Evolutionary conservation across 1,140 invertebrate species (phyloP).

Genomic region (Meloidogyne floridensis): DNA sequence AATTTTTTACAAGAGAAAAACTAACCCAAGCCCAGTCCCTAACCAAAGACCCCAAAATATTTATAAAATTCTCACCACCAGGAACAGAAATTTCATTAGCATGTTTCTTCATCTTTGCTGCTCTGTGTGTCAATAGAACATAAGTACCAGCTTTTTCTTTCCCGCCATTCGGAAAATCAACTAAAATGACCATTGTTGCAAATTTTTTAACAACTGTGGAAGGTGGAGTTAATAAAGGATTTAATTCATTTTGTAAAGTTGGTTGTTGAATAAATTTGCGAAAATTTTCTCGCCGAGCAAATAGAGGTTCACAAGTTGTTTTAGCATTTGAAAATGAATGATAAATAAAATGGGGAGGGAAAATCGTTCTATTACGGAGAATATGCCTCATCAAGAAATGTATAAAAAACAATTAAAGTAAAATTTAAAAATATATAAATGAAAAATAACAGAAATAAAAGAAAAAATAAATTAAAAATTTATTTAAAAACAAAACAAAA

Average conservation of each 20-base stretch:
- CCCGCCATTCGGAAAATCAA: not conserved
- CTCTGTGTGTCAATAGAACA: conserved; percentile 24
- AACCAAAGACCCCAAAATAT: not conserved
- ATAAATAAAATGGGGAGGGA: not conserved
- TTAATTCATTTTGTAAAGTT: conserved; percentile 5
- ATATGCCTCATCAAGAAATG: not conserved
- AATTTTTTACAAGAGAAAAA: too few relatives aligned
- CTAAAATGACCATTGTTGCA: conserved; percentile 1
- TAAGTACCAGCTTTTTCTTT: conserved; percentile 7
- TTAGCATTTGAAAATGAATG: not conserved
- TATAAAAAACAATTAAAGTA: not conserved
- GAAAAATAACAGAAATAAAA: not conserved
- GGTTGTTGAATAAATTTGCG: not conserved
- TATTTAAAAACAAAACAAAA: not conserved
- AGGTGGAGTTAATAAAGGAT: not conserved
- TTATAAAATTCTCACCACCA: conserved; percentile 8
- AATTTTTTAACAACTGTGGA: not conserved
- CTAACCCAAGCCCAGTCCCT: too few relatives aligned
- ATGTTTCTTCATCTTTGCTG: conserved; percentile 17
- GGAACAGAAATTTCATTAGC: conserved; percentile 32
- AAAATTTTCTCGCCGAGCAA: not conserved
- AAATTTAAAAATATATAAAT: not conserved
- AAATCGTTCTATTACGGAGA: not conserved
- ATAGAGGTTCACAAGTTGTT: not conserved
- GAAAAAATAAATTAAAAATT: not conserved